Evolutionary conservation across 2,888 invertebrate species (phyloP).

Genomic region (Parascotia fuliginaria): DNA sequence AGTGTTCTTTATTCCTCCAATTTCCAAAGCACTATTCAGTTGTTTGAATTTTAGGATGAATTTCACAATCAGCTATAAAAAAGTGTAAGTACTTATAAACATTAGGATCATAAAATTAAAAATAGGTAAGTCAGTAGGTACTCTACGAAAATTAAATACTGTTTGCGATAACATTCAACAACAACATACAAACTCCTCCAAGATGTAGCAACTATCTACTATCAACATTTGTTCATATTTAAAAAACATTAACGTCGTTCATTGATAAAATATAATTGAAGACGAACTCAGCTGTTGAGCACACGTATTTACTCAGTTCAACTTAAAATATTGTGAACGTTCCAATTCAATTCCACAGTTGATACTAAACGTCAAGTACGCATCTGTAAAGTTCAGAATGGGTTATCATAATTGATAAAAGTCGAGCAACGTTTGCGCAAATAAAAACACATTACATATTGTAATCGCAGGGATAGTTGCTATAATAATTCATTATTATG

Average conservation of each 20-base stretch:
- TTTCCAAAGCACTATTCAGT: too few species aligned
- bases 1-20: too few species aligned
- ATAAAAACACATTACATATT: conserved; percentile 50
- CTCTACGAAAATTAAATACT: too few species aligned
- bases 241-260: not conserved
- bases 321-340: conserved; percentile 3
- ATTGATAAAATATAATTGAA: not conserved
- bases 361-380: conserved; percentile 41
- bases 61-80: too few species aligned
- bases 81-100: too few species aligned
- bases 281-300: not conserved
- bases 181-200: not conserved
- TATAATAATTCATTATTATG: conserved; percentile 57
- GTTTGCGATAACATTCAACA: too few species aligned
- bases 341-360: conserved; percentile 21
- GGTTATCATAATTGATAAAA: conserved; percentile 77
- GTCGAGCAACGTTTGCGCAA: conserved; percentile 49
- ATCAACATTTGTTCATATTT: conserved; percentile 17
- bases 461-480: conserved; percentile 36
- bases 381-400: conserved; percentile 73
- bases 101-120: too few species aligned
- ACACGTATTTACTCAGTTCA: not conserved
- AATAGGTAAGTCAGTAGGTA: too few species aligned
- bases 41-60: too few species aligned
- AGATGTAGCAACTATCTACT: conserved; percentile 16